phyloP scores from a whole-genome alignment of 2,797 vertebrate genomes.

The Chaunax sp. region DNA sequence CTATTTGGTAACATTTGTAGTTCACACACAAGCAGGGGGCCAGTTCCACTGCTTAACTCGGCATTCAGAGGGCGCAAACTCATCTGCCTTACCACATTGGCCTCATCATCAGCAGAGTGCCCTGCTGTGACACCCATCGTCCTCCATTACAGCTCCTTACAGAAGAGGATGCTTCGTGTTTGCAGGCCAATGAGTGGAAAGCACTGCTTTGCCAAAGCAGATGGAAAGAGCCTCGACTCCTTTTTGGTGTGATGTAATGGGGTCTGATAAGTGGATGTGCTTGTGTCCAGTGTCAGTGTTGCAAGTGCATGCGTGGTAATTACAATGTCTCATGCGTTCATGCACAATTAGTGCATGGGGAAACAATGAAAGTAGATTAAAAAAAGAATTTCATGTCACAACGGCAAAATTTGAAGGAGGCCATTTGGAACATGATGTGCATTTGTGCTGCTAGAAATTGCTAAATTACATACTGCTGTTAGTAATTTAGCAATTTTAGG shows the following conservation, averaged over 20 bases:
- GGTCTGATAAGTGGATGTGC: conserved; percentile 51
- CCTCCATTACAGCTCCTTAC: conserved; percentile 54
- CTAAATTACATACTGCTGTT: no score
- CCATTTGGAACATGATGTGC: not conserved
- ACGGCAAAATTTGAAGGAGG: not conserved
- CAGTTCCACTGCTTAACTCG: conserved; percentile 41
- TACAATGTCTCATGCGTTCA: conserved; percentile 10
- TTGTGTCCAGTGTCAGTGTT: conserved; percentile 33
- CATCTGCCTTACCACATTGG: conserved; percentile 51
- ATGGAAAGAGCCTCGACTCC: conserved; percentile 50
- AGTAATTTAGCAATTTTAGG: not conserved
- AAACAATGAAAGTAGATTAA: conserved; percentile 3
- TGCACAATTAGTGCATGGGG: conserved; percentile 25
- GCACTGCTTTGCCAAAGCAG: conserved; percentile 40
- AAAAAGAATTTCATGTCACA: not conserved
- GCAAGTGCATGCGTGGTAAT: conserved; percentile 26
- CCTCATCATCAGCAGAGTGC: conserved; percentile 50
- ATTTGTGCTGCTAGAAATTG: not conserved
- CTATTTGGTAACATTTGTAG: conserved; percentile 30
- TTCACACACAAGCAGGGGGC: conserved; percentile 34
- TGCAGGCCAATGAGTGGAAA: conserved; percentile 59
- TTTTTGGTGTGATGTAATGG: conserved; percentile 52
- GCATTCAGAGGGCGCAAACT: conserved; percentile 44
- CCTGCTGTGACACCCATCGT: conserved; percentile 64
- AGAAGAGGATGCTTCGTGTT: conserved; percentile 40